Evolutionary conservation across 2,888 invertebrate genomes (phyloP), one percentile per base, ranked within the genome.

Genomic region (Endotricha flammealis): DNA sequence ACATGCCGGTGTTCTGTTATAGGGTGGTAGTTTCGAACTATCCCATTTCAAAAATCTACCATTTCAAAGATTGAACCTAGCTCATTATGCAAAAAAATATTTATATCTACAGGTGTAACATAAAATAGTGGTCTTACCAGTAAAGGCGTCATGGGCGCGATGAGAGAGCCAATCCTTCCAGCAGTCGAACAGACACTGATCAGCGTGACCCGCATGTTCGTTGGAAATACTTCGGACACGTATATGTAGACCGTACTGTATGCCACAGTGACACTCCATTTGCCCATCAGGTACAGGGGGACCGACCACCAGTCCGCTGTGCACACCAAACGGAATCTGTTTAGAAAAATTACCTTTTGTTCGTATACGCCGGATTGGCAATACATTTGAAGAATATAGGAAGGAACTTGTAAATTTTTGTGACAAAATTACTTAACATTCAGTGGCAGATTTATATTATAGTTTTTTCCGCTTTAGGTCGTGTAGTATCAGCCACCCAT

Each of bases 201-300:
- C 29, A 91, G 70, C 0, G 91, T 91, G 65, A 91, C 91, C 38
- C 92, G 65, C 68, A 91, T 81, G 40, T 88, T 89, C 0, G 92
- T 92, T 0, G 92, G 92, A 69, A 92, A 92, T 41, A 92, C 88
- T 63, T 92, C 92, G 0, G 91, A 90, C 11, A 91, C 91, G 67
- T 91, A 90, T 52, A 92, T 88, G 68, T 92, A 92, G 29, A 91
- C 82, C 5, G 90, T 87, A 14, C 90, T 88, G 67, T 92, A 92
- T 0, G 92, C 89, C 32, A 89, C 78, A 0, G 91, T 91, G 41
- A 91, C 91, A 44, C 89, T 89, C 76, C 89, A 90, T 63, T 92
- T 92, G 24, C 91, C 91, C 9, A 89, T 57, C 53, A 92, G 75
- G 64, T 90, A 92, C n/a, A 90, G 67, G 0, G 82, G 64, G 30